Evolutionary conservation across 2,113 vertebrate species (phyloP).

Genomic region (Tricholaema leucomelas): DNA sequence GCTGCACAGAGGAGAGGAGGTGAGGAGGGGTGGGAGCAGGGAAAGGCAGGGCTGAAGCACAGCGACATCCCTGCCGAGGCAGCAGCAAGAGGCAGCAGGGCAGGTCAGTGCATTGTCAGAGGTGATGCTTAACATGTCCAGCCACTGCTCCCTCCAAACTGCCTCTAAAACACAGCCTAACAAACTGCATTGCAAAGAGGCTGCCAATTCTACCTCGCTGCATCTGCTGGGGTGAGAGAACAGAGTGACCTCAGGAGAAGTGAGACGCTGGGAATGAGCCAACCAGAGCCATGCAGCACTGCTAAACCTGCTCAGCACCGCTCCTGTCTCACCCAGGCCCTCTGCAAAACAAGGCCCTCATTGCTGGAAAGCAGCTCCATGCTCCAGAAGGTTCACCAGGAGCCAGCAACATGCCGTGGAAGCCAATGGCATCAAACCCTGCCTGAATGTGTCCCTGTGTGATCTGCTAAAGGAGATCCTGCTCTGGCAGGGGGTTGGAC

Average conservation of each 20-base stretch:
- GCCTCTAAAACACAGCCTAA: slow-evolving; percentile 63
- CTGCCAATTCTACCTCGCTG: slow-evolving; percentile 57
- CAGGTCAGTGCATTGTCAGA: slow-evolving; percentile 14
- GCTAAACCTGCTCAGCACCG: neutral
- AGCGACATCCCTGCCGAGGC: neutral
- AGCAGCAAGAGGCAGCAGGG: neutral
- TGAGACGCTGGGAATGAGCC: slow-evolving; percentile 47
- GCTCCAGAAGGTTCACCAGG: too few species aligned
- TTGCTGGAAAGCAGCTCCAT: too few species aligned
- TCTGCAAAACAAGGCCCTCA: neutral
- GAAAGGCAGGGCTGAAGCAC: neutral
- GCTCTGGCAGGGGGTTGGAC: too few species aligned
- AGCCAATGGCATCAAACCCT: too few species aligned
- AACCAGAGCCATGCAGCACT: neutral
- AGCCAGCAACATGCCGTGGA: too few species aligned
- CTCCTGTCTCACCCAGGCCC: neutral
- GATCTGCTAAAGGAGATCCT: too few species aligned
- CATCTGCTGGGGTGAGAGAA: slow-evolving; percentile 69
- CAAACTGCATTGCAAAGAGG: slow-evolving; percentile 60
- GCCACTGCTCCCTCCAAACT: slow-evolving; percentile 39
- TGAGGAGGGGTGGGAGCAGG: neutral
- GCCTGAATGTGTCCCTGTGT: too few species aligned
- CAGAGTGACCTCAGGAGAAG: slow-evolving; percentile 40
- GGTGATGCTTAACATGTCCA: slow-evolving; percentile 63
- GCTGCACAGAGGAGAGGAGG: neutral